These are phyloP conservation scores for Aspiorhynchus laticeps DNA, from an alignment of 2,113 vertebrate genomes.

Conservation along the genomic window DNA sequence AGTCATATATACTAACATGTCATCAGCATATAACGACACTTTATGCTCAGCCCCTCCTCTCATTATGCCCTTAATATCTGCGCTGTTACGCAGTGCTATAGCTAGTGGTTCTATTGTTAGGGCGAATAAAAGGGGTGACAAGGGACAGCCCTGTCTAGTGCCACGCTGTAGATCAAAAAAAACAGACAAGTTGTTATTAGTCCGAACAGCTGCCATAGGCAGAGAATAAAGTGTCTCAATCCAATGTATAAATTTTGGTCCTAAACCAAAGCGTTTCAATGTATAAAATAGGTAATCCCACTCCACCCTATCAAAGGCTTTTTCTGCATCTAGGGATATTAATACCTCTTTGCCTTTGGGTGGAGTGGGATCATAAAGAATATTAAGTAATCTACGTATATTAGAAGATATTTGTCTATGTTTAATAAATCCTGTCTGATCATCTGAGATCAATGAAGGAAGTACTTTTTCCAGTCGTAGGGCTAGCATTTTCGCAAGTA, in stretches of 20 bases:
- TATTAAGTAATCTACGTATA: neutral
- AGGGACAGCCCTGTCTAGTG: neutral
- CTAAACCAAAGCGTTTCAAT: neutral
- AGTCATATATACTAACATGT: neutral
- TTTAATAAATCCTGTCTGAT: constrained; percentile 46
- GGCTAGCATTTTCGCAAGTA: too few species aligned
- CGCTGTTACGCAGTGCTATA: too few species aligned
- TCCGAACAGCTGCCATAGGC: neutral
- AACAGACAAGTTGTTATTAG: neutral
- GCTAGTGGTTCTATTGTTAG: neutral
- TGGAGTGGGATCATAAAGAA: constrained; percentile 4
- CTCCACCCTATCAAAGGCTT: neutral
- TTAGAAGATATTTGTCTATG: constrained; percentile 12
- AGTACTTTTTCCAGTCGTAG: too few species aligned
- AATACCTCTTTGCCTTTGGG: neutral
- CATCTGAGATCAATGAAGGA: too few species aligned
- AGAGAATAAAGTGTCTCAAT: neutral
- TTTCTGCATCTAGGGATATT: neutral
- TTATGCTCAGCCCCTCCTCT: neutral
- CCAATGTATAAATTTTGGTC: neutral
- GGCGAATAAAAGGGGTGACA: neutral
- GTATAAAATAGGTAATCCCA: constrained; percentile 21
- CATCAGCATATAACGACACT: neutral
- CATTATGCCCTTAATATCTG: neutral
- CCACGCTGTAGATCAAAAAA: neutral